phyloP scores from a whole-genome alignment of 2,888 invertebrate genomes.

The Cancer borealis region DNA sequence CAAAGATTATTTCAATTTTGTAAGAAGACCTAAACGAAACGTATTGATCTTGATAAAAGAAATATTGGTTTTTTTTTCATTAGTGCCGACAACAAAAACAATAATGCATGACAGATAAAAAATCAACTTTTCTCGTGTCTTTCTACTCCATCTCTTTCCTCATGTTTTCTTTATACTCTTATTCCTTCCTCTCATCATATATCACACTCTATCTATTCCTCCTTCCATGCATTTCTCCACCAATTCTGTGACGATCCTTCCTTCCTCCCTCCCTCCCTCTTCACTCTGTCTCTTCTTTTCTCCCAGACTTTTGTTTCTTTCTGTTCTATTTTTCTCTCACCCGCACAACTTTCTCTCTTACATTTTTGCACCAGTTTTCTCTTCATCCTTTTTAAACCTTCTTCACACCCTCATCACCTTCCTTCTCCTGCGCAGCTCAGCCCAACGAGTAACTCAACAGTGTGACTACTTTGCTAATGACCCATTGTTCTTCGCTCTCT shows the following conservation, averaged over 20 bases:
- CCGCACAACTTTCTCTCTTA: neutral
- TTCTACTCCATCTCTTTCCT: too few relatives aligned
- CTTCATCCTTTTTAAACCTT: neutral
- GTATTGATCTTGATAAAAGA: too few relatives aligned
- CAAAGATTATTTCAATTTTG: too few relatives aligned
- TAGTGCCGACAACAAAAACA: too few relatives aligned
- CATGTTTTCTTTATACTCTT: too few relatives aligned
- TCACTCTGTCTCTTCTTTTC: neutral
- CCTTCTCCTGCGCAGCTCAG: neutral
- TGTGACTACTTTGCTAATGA: neutral
- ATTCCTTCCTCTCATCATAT: too few relatives aligned
- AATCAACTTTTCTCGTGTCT: too few relatives aligned
- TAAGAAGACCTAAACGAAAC: too few relatives aligned
- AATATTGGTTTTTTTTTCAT: too few relatives aligned
- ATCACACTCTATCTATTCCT: neutral
- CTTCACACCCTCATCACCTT: neutral
- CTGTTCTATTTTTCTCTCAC: neutral
- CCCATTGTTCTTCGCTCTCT: constrained; percentile 10
- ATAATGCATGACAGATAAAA: too few relatives aligned
- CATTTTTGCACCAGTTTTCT: too few relatives aligned
- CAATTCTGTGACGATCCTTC: neutral
- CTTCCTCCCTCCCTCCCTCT: neutral
- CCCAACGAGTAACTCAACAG: neutral
- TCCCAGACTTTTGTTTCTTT: neutral
- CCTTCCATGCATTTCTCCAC: neutral